phyloP scores from a whole-genome alignment of 2,113 vertebrate species.

The Lepus europaeus region DNA sequence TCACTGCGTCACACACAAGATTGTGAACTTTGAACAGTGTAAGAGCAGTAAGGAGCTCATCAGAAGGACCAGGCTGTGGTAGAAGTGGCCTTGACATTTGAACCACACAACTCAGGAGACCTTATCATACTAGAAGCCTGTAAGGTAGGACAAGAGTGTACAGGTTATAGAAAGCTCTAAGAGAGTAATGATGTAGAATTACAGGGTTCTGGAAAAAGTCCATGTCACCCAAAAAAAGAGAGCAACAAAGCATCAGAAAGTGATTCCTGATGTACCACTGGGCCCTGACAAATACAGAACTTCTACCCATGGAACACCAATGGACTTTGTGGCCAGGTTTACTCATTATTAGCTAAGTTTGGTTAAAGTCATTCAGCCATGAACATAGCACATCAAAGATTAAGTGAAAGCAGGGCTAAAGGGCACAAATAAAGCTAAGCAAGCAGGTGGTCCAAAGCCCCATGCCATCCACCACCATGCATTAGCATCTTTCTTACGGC shows the following conservation, averaged over 20 bases:
- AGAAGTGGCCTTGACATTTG: not conserved
- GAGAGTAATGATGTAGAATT: not conserved
- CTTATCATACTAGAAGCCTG: not conserved
- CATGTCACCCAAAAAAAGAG: not conserved
- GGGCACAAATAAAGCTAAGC: not conserved
- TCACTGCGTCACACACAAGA: not conserved
- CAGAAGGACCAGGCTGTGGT: not conserved
- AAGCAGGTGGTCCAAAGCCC: not conserved
- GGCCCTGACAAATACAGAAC: not conserved
- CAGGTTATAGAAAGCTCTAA: not conserved
- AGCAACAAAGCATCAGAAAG: not conserved
- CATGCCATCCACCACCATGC: not conserved
- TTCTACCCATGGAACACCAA: not conserved
- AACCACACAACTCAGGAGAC: not conserved
- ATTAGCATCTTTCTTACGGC: not conserved
- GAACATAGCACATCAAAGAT: not conserved
- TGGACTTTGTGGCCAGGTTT: not conserved
- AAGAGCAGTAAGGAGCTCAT: not conserved
- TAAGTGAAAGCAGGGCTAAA: not conserved
- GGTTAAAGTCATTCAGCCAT: not conserved
- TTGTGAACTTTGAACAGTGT: not conserved
- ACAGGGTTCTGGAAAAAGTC: not conserved
- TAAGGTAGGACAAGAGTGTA: not conserved
- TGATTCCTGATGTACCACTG: not conserved
- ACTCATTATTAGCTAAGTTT: not conserved